Percentiles rank a stretch among this genome's conserved stretches.
Evolutionary conservation across 2,113 vertebrate genomes (phyloP).

Genomic region (Lipotes vexillifer): DNA sequence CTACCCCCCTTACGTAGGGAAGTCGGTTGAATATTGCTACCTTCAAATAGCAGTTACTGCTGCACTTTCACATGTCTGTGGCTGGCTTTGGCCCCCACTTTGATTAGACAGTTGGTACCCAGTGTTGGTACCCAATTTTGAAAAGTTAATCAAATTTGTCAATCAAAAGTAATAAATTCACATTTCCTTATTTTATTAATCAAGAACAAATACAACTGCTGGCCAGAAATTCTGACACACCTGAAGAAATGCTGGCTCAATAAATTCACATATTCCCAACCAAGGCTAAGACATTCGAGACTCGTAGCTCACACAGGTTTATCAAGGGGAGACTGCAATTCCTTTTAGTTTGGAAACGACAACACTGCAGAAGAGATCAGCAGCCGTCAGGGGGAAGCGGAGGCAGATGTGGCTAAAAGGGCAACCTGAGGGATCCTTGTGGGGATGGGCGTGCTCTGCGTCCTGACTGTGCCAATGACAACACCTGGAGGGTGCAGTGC

Average conservation of each 20-base stretch:
- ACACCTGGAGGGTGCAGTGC: neutral
- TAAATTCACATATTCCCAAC: too few species aligned
- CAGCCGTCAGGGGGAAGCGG: neutral
- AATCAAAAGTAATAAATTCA: neutral
- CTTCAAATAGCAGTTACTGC: neutral
- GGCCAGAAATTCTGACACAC: neutral
- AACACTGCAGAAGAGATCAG: neutral
- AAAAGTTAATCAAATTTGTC: too few species aligned
- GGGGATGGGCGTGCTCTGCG: neutral
- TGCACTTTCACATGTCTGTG: neutral
- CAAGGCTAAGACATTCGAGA: neutral
- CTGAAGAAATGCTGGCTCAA: neutral
- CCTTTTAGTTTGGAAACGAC: neutral
- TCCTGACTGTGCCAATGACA: fast-evolving
- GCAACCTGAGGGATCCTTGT: too few species aligned
- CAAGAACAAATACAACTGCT: neutral
- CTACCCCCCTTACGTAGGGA: too few species aligned
- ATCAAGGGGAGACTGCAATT: neutral
- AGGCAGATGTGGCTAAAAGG: neutral
- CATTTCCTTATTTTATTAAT: neutral
- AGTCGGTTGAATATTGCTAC: neutral
- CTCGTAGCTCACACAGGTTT: neutral
- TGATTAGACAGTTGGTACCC: neutral
- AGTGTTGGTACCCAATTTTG: neutral
- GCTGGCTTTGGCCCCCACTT: neutral